Evolutionary conservation across 2,888 invertebrate genomes (phyloP).

Genomic region (Cataglyphis cursor): DNA sequence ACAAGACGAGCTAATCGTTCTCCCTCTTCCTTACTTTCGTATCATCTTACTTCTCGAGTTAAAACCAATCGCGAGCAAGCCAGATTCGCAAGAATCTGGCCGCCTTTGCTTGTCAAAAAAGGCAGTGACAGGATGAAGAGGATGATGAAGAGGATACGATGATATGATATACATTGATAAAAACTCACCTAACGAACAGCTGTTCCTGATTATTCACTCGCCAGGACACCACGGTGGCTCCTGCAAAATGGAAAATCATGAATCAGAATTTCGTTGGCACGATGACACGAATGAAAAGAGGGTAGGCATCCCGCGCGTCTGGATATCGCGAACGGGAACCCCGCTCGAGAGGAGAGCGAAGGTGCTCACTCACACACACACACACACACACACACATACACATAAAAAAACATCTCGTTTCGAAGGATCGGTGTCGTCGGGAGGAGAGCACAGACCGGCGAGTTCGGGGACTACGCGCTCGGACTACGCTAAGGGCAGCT

Average conservation of each 20-base stretch:
- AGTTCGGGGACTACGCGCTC: conserved; percentile 19
- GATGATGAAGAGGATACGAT: too few relatives aligned
- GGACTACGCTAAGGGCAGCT: not conserved
- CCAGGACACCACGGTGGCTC: conserved; percentile 98
- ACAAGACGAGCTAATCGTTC: not conserved
- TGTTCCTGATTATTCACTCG: conserved; percentile 98
- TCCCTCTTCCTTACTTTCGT: not conserved
- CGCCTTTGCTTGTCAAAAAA: conserved; percentile 1
- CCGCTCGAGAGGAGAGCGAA: not conserved
- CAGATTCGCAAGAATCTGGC: not conserved
- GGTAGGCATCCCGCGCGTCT: not conserved
- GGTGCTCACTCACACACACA: conserved; percentile 5
- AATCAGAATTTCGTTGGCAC: conserved; percentile 60
- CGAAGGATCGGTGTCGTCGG: not conserved
- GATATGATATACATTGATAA: not conserved
- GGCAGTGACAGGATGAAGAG: not conserved
- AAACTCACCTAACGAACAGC: conserved; percentile 96
- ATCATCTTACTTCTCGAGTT: not conserved
- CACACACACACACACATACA: not conserved
- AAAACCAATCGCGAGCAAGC: not conserved
- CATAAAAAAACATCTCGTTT: not conserved
- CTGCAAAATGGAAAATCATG: conserved; percentile 88
- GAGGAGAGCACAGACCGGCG: not conserved
- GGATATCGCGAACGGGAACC: too few relatives aligned
- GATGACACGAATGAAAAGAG: conserved; percentile 27